Conservation (phyloP, 2,797 vertebrate genomes). For the Melanotaenia nigrans region DNA sequence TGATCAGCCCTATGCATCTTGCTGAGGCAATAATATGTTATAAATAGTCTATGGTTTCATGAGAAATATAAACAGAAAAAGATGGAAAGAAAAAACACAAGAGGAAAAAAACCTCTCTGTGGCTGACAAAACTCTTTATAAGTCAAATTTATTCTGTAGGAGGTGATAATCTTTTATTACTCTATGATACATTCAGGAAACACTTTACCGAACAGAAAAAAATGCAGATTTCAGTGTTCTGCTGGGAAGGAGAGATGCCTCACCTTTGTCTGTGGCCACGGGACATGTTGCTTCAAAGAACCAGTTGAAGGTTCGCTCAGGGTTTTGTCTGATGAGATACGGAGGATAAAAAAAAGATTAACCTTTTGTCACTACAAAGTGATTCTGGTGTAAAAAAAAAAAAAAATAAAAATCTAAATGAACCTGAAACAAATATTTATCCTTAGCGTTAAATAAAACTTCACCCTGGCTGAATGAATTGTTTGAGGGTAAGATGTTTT, state of each 20-base stretch:
- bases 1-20: background rate
- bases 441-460: background rate
- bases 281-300: conserved; percentile 89
- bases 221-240: background rate
- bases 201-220: no score
- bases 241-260: conserved; percentile 43
- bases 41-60: background rate
- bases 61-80: background rate
- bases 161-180: background rate
- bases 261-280: conserved; percentile 85
- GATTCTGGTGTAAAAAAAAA: no score
- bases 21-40: background rate
- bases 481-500: no score
- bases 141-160: background rate
- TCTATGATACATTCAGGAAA: background rate
- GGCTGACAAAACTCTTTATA: background rate
- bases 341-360: conserved; percentile 15
- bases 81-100: background rate
- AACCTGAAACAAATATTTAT: no score
- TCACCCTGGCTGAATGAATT: background rate
- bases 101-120: conserved; percentile 30
- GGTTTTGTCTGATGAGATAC: conserved; percentile 79
- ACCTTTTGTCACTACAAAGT: background rate
- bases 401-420: no score
- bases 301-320: conserved; percentile 86